A percentile compares a stretch with the other conserved stretches of the same genome.
phyloP scores from a whole-genome alignment of 2,113 vertebrate species.

The Oostethus manadensis region DNA sequence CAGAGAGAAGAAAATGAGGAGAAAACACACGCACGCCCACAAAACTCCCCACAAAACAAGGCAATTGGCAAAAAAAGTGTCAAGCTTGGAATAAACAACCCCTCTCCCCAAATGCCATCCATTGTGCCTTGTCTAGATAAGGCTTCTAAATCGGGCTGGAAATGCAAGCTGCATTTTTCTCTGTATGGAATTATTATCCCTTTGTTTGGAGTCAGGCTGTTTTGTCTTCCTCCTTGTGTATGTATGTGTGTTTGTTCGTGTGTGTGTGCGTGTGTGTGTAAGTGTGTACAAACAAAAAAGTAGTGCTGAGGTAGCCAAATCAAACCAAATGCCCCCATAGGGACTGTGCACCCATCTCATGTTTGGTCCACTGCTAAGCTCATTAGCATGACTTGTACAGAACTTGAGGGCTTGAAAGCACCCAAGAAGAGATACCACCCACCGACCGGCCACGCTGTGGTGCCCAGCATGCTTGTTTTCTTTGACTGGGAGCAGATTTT shows the following conservation, averaged over 20 bases:
- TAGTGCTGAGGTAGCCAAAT: constrained; percentile 52
- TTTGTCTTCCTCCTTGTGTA: constrained; percentile 66
- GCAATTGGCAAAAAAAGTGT: constrained; percentile 63
- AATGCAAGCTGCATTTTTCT: constrained; percentile 72
- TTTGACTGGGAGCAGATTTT: constrained; percentile 20
- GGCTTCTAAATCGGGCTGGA: constrained; percentile 72
- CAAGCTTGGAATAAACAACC: constrained; percentile 71
- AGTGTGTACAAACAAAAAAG: constrained; percentile 39
- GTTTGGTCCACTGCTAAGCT: constrained; percentile 62
- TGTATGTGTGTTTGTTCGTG: constrained; percentile 17
- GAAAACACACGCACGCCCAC: constrained; percentile 13
- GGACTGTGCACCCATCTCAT: constrained; percentile 53
- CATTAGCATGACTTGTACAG: constrained; percentile 54
- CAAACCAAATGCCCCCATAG: constrained; percentile 44
- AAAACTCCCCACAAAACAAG: constrained; percentile 50
- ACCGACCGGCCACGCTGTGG: constrained; percentile 28
- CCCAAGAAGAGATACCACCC: constrained; percentile 47
- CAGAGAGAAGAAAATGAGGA: constrained; percentile 33
- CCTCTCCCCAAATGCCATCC: constrained; percentile 70
- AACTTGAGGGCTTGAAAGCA: constrained; percentile 43
- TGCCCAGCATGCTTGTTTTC: constrained; percentile 30
- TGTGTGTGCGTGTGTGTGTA: constrained; percentile 29
- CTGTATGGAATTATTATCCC: constrained; percentile 75
- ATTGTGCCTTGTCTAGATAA: constrained; percentile 76
- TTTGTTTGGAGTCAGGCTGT: constrained; percentile 71